Evolutionary conservation across 2,797 vertebrate species (phyloP).

Genomic region (Sorex maritimensis): DNA sequence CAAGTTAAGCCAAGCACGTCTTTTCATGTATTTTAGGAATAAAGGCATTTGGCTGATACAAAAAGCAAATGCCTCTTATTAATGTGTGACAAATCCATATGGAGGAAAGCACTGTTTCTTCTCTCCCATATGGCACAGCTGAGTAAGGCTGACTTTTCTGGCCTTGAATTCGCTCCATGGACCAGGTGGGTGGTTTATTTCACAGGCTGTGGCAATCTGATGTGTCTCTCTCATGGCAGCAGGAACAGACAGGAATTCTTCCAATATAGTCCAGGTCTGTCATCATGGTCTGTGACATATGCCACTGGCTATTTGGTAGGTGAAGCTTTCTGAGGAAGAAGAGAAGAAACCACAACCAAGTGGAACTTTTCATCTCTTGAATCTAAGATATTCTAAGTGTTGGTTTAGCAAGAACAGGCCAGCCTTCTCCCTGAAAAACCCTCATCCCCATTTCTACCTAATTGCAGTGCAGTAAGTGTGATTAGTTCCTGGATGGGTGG

Average conservation of each 20-base stretch:
- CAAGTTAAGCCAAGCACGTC: slow-evolving; percentile 76
- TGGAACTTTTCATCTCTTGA: slow-evolving; percentile 38
- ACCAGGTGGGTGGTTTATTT: slow-evolving; percentile 81
- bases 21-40: slow-evolving; percentile 81
- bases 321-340: slow-evolving; percentile 25
- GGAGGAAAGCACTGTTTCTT: slow-evolving; percentile 70
- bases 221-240: slow-evolving; percentile 64
- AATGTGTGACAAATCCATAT: slow-evolving; percentile 85
- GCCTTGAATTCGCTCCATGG: slow-evolving; percentile 74
- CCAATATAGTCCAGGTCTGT: slow-evolving; percentile 38
- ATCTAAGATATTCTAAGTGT: slow-evolving; percentile 46
- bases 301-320: slow-evolving; percentile 33
- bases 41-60: slow-evolving; percentile 81
- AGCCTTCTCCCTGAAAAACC: slow-evolving; percentile 49
- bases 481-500: not conserved
- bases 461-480: not conserved
- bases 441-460: not conserved
- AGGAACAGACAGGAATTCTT: slow-evolving; percentile 63
- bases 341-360: not conserved
- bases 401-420: not conserved
- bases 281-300: slow-evolving; percentile 56
- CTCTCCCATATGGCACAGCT: slow-evolving; percentile 76
- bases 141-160: slow-evolving; percentile 70
- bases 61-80: slow-evolving; percentile 80
- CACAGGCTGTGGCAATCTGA: slow-evolving; percentile 74